A percentile compares a stretch with the other conserved stretches of the same genome.
Evolutionary conservation across 2,888 invertebrate genomes (phyloP).

Genomic region (Campoletis raptor): DNA sequence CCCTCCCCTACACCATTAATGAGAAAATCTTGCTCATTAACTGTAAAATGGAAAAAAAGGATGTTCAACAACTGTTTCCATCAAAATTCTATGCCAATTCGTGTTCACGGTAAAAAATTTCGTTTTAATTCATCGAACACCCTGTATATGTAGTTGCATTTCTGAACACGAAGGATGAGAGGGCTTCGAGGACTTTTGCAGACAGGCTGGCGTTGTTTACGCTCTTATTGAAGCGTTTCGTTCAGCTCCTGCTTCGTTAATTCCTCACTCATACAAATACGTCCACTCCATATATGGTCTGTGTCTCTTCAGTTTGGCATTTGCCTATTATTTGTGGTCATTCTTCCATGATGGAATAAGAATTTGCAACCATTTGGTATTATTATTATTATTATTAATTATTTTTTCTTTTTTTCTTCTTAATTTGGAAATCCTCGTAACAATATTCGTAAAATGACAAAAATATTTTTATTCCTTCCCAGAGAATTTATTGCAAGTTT

Average conservation of each 20-base stretch:
- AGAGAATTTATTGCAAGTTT: no score
- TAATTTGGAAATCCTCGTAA: neutral
- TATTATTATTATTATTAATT: neutral
- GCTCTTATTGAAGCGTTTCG: constrained; percentile 33
- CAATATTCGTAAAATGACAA: neutral
- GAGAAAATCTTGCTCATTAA: no score
- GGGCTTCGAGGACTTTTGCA: constrained; percentile 40
- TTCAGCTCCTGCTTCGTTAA: neutral
- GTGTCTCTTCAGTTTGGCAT: neutral
- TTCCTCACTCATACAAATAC: neutral
- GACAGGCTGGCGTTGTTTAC: constrained; percentile 59
- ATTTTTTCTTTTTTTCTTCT: neutral
- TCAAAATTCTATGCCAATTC: neutral
- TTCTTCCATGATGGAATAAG: constrained; percentile 22
- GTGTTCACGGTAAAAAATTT: neutral
- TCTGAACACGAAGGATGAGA: neutral
- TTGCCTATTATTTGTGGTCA: neutral
- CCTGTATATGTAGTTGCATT: neutral
- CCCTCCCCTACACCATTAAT: no score
- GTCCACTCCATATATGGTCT: neutral
- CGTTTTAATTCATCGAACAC: neutral
- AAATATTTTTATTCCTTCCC: neutral
- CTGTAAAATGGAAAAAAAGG: neutral
- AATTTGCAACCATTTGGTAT: neutral
- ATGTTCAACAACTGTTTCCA: neutral